phyloP scores from a whole-genome alignment of 2,888 invertebrate species.

The Morpho deidamia region DNA sequence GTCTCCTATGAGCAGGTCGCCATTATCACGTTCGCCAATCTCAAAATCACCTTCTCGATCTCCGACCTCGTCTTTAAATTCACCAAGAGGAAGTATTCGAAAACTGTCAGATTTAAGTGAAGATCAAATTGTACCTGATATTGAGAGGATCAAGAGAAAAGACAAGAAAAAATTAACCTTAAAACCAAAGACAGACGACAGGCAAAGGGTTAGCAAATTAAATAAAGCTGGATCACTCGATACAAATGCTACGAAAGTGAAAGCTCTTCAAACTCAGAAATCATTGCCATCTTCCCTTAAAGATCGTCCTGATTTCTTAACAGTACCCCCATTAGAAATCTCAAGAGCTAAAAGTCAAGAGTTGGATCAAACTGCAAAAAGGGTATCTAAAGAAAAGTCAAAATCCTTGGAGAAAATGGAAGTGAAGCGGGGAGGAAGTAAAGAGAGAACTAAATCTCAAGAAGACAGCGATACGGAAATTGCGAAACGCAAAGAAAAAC shows the following conservation, averaged over 20 bases:
- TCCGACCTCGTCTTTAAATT: constrained; percentile 73
- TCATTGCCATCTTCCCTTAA: constrained; percentile 75
- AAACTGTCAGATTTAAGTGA: constrained; percentile 73
- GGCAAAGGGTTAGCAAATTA: constrained; percentile 58
- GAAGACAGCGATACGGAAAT: constrained; percentile 85
- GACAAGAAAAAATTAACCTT: constrained; percentile 68
- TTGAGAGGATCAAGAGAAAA: constrained; percentile 69
- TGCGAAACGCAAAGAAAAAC: constrained; percentile 85
- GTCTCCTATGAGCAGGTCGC: constrained; percentile 69
- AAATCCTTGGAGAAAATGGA: constrained; percentile 83
- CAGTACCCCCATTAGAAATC: constrained; percentile 75
- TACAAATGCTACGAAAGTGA: constrained; percentile 67
- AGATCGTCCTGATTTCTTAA: constrained; percentile 72
- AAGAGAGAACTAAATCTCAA: constrained; percentile 84
- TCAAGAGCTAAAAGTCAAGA: constrained; percentile 81
- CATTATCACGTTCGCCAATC: constrained; percentile 66
- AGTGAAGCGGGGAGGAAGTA: constrained; percentile 74
- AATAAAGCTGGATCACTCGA: constrained; percentile 72
- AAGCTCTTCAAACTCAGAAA: constrained; percentile 71
- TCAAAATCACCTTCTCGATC: constrained; percentile 74
- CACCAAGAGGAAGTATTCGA: constrained; percentile 70
- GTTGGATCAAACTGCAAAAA: constrained; percentile 71
- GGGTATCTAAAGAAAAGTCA: constrained; percentile 81
- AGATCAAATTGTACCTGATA: constrained; percentile 72
- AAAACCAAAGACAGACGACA: constrained; percentile 67